Base-by-base conservation (phyloP, 1,140 invertebrate species). In the Aphaenogaster floridana region DNA sequence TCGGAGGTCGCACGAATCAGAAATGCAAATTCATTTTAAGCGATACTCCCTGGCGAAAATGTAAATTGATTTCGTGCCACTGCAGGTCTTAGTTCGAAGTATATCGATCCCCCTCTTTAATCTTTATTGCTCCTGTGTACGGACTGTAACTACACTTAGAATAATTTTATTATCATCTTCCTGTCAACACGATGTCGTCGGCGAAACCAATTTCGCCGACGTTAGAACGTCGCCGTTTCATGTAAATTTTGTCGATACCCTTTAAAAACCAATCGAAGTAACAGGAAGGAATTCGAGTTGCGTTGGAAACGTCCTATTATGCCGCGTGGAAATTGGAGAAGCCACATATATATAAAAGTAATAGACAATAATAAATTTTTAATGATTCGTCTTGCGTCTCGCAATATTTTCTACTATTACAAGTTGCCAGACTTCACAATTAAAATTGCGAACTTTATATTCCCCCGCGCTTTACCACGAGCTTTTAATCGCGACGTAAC, bases 11-110 rank as follows among this genome's bases (percentile, higher is more conserved):
- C 86, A 39, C 61, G 87, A 78, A 90, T 90, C 89, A 88, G 80
- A 76, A 88, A 92, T 92, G 91, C 90, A 92, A 91, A 92, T 92
- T 90, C 59, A 91, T 92, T 91, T 90, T 88, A 86, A 90, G 66
- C 88, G 90, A 92, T 92, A 91, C 89, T 86, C 81, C 66, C 83
- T 91, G 59, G 66, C 76, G 85, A 92, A 88, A 92, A 91, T 91
- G 90, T 90, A 92, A 92, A 92, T 92, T 89, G 86, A 92, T 91
- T 90, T 90, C 89, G 89, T 90, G 90, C 89, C 83, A 86, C 81
- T 90, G 69, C 86, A 85, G 86, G 61, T 61, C 39, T 87, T 88
- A 86, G 79, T 88, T 90, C 63, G 86, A 88, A 85, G 85, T 83
- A 84, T 90, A 90, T 90, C 89, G 89, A 88, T 85, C 80, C 50